Percentiles rank a stretch among this genome's conserved stretches.
Conservation (phyloP, 2,113 vertebrate species). For the Haemorhous mexicanus region DNA sequence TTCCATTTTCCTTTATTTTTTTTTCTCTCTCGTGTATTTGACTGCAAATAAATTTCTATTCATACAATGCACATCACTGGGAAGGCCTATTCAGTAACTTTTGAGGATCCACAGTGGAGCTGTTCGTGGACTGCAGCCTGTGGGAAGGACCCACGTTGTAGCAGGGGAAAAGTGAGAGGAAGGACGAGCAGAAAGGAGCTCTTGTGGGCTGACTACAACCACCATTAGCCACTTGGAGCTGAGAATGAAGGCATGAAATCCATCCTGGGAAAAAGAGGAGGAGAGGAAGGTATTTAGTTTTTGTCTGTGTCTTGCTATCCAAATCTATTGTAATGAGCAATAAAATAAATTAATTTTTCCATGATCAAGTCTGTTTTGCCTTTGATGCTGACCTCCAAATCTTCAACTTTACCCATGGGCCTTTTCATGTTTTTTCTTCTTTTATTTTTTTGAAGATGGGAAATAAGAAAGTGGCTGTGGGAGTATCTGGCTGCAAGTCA, state of each 20-base stretch:
- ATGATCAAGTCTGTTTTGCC: neutral
- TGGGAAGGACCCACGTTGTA: neutral
- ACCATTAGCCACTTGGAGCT: neutral
- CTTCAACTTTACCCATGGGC: neutral
- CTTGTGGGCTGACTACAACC: neutral
- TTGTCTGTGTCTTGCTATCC: neutral
- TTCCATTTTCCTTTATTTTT: neutral
- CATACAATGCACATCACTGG: neutral
- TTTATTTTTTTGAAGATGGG: neutral
- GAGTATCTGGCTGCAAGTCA: neutral
- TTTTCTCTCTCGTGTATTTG: neutral
- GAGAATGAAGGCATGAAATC: neutral
- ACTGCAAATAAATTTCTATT: neutral
- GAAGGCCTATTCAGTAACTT: neutral
- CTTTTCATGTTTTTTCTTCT: neutral
- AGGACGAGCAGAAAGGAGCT: neutral
- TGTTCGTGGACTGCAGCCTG: neutral
- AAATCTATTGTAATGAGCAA: neutral
- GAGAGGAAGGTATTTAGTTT: neutral
- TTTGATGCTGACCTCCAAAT: neutral
- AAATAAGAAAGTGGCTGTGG: neutral
- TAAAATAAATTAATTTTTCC: neutral
- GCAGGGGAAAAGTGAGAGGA: neutral
- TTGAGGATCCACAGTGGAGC: neutral
- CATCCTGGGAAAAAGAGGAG: neutral